phyloP scores from a whole-genome alignment of 2,113 vertebrate genomes.

The Poeciliopsis prolifica region DNA sequence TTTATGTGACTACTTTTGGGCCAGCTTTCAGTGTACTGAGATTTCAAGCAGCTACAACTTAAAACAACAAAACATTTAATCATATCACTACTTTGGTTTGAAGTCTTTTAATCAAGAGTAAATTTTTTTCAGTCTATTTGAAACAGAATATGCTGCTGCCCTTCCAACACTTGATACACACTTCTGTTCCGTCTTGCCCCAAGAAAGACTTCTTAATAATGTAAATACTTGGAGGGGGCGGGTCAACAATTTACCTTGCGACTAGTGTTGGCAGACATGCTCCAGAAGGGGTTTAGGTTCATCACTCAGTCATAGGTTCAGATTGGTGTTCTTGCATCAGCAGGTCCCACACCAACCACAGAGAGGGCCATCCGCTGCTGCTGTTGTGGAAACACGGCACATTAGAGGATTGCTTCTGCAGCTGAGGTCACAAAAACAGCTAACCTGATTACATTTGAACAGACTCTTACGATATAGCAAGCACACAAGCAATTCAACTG shows the following conservation, averaged over 20 bases:
- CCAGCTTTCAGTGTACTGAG: background rate
- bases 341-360: constrained; percentile 59
- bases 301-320: constrained; percentile 84
- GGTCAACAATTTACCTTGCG: constrained; percentile 84
- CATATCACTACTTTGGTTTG: background rate
- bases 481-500: background rate
- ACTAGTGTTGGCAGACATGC: constrained; percentile 91
- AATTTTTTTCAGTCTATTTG: background rate
- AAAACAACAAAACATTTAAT: background rate
- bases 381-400: constrained; percentile 18
- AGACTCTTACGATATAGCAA: background rate
- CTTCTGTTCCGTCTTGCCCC: too few relatives aligned
- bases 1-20: too few relatives aligned
- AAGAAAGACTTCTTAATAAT: too few relatives aligned
- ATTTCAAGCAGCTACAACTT: background rate
- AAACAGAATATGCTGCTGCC: background rate
- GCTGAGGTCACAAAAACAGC: background rate
- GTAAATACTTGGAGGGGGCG: too few relatives aligned
- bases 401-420: constrained; percentile 4
- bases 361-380: constrained; percentile 66
- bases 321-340: constrained; percentile 55
- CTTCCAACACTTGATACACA: background rate
- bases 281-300: constrained; percentile 99
- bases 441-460: background rate
- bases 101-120: background rate